Base-by-base conservation (phyloP, 2,797 vertebrate genomes). In the Sebastes ruberrimus region DNA sequence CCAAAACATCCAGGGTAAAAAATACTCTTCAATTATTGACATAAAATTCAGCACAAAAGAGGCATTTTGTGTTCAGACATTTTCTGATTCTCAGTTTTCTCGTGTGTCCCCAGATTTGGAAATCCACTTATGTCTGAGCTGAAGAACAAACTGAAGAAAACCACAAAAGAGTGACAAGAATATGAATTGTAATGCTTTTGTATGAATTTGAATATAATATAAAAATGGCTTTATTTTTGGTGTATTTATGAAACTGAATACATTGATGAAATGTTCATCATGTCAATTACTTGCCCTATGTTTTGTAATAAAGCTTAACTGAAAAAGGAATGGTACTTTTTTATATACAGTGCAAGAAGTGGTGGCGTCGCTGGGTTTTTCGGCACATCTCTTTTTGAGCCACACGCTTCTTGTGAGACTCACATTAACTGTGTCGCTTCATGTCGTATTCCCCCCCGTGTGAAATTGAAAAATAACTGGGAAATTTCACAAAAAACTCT, bases 71-170 rank as follows among this genome's bases (percentile, higher is more conserved):
- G 9, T 35, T 63, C 3, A 64, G 14, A 59, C 10, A 10, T 65
- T 32, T 63, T 49, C 20, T 76, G 0, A 53, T 62, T 81, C 8
- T 82, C 32, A 22, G 5, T 79, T 86, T 76, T 65, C 14, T 55
- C 20, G 8, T 85, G 32, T 82, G 6, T 86, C 35, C 59, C 11
- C 81, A 96, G 96, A 78, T 94, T 95, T 91, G 95, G 93, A 68
- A 94, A 92, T 83, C 96, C 95, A 6, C 76, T 95, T 2, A 94
- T 96, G 94, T 93, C 94, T 42, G 96, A 96, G 82, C 94, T 96
- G 74, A 96, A 94, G 85, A 93, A 38, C 83, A 96, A 95, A 89
- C 89, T 96, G 63, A 96, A 91, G 89, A 96, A 96, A 88, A 86
- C 93, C 59, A 20, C 85, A n/a, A 81, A 95, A 73, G 91, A 95